phyloP scores from a whole-genome alignment of 2,888 invertebrate genomes.

The Stenodema calcarata region DNA sequence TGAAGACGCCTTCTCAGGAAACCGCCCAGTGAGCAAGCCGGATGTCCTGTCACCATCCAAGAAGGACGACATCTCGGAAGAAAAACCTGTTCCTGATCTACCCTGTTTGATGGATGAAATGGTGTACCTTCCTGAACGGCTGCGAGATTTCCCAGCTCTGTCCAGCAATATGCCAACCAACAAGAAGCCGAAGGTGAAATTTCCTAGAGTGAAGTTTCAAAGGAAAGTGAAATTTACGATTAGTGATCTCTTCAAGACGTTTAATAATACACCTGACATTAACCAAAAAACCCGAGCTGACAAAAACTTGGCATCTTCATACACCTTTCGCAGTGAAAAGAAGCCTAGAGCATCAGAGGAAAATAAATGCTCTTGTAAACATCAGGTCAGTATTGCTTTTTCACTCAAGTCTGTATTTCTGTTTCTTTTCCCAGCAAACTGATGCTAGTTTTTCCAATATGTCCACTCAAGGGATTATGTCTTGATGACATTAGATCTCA shows the following conservation, averaged over 20 bases:
- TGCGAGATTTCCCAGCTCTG: background rate
- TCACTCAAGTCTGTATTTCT: too few species aligned
- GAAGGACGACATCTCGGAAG: too few species aligned
- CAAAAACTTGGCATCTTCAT: background rate
- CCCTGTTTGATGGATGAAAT: background rate
- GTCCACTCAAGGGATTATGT: too few species aligned
- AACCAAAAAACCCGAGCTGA: background rate
- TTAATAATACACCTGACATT: background rate
- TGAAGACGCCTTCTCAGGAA: background rate
- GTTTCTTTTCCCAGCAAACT: too few species aligned
- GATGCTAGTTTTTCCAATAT: too few species aligned
- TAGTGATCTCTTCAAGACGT: background rate
- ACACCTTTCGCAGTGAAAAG: too few species aligned
- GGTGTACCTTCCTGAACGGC: background rate
- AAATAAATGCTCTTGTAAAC: background rate
- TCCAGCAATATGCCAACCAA: background rate
- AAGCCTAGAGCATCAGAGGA: background rate
- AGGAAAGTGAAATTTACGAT: background rate
- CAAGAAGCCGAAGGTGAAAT: background rate
- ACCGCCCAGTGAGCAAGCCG: background rate
- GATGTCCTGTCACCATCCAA: too few species aligned
- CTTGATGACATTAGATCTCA: too few species aligned
- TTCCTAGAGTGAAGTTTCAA: background rate
- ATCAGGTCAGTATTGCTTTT: background rate
- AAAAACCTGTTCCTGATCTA: background rate